Evolutionary conservation across 1,140 invertebrate genomes (phyloP), one percentile per base, ranked within the genome.

Genomic region (Brachionus angularis): DNA sequence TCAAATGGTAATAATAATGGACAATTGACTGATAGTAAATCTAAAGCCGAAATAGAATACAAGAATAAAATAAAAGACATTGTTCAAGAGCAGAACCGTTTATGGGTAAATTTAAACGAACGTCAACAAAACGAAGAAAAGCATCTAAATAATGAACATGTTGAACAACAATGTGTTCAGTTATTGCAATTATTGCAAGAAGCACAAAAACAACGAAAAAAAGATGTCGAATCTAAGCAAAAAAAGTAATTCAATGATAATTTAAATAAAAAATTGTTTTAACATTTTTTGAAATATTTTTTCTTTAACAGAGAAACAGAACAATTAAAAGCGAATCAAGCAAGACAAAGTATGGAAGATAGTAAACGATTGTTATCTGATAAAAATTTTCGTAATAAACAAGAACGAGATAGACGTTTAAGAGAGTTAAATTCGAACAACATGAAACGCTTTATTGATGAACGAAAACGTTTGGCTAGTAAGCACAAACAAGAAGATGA

Each of bases 371-470:
- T 97, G 2, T 86, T 88, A 76, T 92, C 89, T 79, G 96, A 99
- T 79, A 97, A 97, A 81, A 94, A 91, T 0, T 84, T 99, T 25
- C 91, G 95, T 80, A 97, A 94, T 47, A 95, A 98, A 76, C 91
- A 92, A 21, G 96, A 98, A 77, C 91, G 94, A 76, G 96, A 99
- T 76, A 85, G 94, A 73, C 77, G 86, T 39, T 79, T 86, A 39
- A 85, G 93, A 72, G 96, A 99, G 81, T 91, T 98, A 76, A 96
- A 97, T 77, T 93, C 97, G 76, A 98, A 97, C 78, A 98, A 98
- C 79, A 95, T 93, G 16, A 98, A 98, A 81, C 92, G 94, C 76
- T 99, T 99, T 78, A 89, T 98, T 84, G 96, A 99, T 76, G 95
- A 99, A 80, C 85, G 93, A 53, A 96, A 91, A 77, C 81, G 84